Percentiles rank a stretch among this genome's conserved stretches.
These are phyloP conservation scores for Apamea epomidion DNA, from an alignment of 2,888 invertebrate species.

Conservation along the genomic window DNA sequence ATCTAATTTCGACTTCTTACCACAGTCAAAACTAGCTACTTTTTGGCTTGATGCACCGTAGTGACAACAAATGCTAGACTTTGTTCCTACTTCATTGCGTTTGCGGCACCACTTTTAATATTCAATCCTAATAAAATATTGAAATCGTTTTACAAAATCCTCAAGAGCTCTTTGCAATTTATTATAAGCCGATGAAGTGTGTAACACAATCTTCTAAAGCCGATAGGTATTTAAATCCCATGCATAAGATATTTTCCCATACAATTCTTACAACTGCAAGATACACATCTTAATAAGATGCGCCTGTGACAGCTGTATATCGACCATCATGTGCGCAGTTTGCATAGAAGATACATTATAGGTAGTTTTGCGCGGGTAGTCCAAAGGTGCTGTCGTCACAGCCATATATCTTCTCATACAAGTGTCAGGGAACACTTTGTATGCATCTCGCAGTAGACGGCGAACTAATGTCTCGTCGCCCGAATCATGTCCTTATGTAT, in stretches of 20 bases:
- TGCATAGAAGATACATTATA: conserved; percentile 43
- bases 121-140: neutral
- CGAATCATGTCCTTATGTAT: conserved; percentile 81
- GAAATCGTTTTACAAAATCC: neutral
- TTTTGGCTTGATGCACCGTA: neutral
- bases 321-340: conserved; percentile 49
- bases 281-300: conserved; percentile 56
- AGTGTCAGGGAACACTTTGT: conserved; percentile 69
- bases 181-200: conserved; percentile 23
- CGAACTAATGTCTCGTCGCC: conserved; percentile 85
- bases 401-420: conserved; percentile 63
- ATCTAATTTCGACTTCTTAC: neutral
- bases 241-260: conserved; percentile 33
- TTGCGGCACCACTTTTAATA: neutral
- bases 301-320: conserved; percentile 45
- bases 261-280: conserved; percentile 19
- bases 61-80: neutral
- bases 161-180: neutral
- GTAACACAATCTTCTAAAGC: conserved; percentile 20
- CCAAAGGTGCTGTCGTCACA: conserved; percentile 48
- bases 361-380: conserved; percentile 40
- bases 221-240: conserved; percentile 20
- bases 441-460: conserved; percentile 78
- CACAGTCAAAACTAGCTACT: neutral
- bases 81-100: neutral